phyloP scores from a whole-genome alignment of 2,113 vertebrate species.

The Epinephelus cyanopodus region DNA sequence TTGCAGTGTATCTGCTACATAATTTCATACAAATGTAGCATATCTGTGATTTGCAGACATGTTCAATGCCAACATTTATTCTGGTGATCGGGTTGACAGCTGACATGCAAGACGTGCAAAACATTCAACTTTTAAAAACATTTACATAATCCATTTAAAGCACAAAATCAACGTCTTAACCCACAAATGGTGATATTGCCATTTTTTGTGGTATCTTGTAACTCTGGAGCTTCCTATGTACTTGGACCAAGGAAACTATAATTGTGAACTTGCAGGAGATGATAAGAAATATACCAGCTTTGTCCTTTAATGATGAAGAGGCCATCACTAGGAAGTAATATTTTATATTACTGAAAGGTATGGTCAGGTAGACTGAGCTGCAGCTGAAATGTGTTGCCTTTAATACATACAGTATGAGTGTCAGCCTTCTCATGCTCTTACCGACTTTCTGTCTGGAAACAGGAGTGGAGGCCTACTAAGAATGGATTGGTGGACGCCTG shows the following conservation, averaged over 20 bases:
- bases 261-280: not conserved
- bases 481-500: slow-evolving; percentile 98
- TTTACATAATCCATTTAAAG: too few species aligned
- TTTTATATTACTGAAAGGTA: not conserved
- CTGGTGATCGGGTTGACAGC: too few species aligned
- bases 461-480: slow-evolving; percentile 97
- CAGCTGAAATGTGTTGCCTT: not conserved
- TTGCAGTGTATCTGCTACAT: too few species aligned
- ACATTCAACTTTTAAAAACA: too few species aligned
- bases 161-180: not conserved
- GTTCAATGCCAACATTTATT: too few species aligned
- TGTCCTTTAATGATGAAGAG: not conserved
- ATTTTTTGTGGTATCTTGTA: not conserved
- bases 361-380: slow-evolving; percentile 8
- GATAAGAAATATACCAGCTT: not conserved
- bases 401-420: not conserved
- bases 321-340: not conserved
- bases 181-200: not conserved
- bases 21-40: too few species aligned
- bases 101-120: not conserved
- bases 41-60: too few species aligned
- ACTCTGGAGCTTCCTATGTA: not conserved
- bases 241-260: too few species aligned
- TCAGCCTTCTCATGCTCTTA: slow-evolving; percentile 79
- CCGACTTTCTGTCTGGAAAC: slow-evolving; percentile 99